Evolutionary conservation across 2,797 vertebrate species (phyloP), one percentile per base, ranked within the genome.

Genomic region (Manis pentadactyla): DNA sequence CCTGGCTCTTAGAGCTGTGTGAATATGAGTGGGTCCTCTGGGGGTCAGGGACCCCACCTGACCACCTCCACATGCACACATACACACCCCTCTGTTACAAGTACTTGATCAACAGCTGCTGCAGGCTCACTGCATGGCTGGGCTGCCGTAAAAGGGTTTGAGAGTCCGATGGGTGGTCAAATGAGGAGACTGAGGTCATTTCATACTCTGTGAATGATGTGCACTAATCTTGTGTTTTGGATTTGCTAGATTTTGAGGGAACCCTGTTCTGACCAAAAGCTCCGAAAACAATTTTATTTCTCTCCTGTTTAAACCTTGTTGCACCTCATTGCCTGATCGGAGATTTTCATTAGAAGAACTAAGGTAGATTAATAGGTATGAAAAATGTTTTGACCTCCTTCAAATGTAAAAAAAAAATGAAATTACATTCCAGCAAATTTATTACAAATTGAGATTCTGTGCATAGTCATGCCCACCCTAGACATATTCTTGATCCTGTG

Each of bases 331-430:
- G 46, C 31, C 61, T 59, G 74, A 53, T 63, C 73, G 78, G 46
- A 25, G 29, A 90, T 77, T 92, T 97, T 92, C 53, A 90, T 96
- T 93, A 78, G 75, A 69, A 79, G 88, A 85, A 87, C 17, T 68
- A 37, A 87, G 17, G 66, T 77, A 85, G 81, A 31, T 91, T 91
- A 89, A 93, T 55, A 78, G 27, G 34, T 39, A 75, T 82, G n/a
- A 86, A 89, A 93, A 95, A 85, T 69, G 18, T 74, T 87, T 83
- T 69, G 9, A 75, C 64, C 31, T 92, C 55, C 19, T 66, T 37
- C 42, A 96, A 94, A 82, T 95, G 42, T 87, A 86, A 95, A 34
- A 74, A 39, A 49, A 88, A 89, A 90, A 42, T 2, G 39, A 96
- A 94, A 87, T 90, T 90, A 84, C 66, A 81, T 84, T 71, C 71